Percentiles rank a stretch among this genome's conserved stretches.
Conservation (phyloP, 2,113 vertebrate species). For the Toxotes chatareus region DNA sequence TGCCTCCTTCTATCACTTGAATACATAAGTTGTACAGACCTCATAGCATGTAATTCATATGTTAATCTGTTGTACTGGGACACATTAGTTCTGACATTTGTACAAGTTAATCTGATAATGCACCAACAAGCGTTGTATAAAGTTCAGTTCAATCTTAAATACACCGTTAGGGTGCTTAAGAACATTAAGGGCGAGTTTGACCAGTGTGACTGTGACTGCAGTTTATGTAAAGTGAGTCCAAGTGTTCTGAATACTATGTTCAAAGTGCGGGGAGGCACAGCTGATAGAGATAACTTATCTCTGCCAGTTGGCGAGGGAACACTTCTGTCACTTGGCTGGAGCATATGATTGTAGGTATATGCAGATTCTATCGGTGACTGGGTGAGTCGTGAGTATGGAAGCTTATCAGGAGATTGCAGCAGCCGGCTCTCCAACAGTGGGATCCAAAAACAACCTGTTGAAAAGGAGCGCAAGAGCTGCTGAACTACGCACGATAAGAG, state of each 20-base stretch:
- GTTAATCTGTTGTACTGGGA: slow-evolving; percentile 44
- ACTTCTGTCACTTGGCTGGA: slow-evolving; percentile 75
- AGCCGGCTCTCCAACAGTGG: slow-evolving; percentile 27
- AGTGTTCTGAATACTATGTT: slow-evolving; percentile 60
- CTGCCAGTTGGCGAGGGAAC: slow-evolving; percentile 32
- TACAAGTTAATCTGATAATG: slow-evolving; percentile 48
- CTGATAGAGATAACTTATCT: slow-evolving; percentile 69
- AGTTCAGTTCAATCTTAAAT: slow-evolving; percentile 50
- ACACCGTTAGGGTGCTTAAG: slow-evolving; percentile 27
- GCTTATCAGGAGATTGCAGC: slow-evolving; percentile 79
- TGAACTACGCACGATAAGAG: slow-evolving; percentile 62
- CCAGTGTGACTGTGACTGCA: slow-evolving; percentile 28
- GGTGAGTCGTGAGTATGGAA: slow-evolving; percentile 13
- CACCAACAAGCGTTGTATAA: slow-evolving; percentile 31
- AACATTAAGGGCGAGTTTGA: slow-evolving; percentile 44
- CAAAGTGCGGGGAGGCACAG: slow-evolving; percentile 64
- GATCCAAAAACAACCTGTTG: slow-evolving; percentile 74
- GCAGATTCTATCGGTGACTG: slow-evolving; percentile 71
- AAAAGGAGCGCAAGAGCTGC: slow-evolving; percentile 47
- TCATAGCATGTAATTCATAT: slow-evolving; percentile 45
- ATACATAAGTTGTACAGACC: slow-evolving; percentile 43
- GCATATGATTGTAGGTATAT: slow-evolving; percentile 62
- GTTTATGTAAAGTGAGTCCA: slow-evolving; percentile 63
- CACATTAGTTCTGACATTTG: slow-evolving; percentile 45
- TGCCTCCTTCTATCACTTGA: slow-evolving; percentile 40